Percentiles rank a stretch among this genome's conserved stretches.
Conservation (phyloP, 2,113 vertebrate genomes). For the Poicephalus meyeri region DNA sequence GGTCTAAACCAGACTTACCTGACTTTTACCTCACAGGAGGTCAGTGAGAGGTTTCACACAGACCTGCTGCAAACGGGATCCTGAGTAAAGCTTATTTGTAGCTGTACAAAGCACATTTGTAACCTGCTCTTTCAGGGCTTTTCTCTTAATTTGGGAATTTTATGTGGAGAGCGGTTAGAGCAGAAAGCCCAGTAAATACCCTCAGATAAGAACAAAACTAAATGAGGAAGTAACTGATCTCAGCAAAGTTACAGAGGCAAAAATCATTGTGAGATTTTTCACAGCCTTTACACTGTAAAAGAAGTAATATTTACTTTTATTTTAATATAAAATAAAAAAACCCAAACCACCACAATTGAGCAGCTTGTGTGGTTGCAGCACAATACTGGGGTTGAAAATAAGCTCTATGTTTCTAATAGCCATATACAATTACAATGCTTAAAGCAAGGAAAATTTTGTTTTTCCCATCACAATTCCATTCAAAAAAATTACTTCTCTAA, state of each 20-base stretch:
- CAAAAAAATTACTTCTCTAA: background rate
- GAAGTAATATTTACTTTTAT: background rate
- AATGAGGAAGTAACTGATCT: background rate
- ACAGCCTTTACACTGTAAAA: background rate
- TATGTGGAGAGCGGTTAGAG: background rate
- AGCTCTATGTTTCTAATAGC: background rate
- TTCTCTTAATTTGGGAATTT: background rate
- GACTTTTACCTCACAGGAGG: background rate
- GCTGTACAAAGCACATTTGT: background rate
- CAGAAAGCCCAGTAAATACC: background rate
- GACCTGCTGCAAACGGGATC: background rate
- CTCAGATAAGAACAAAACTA: background rate
- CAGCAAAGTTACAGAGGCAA: background rate
- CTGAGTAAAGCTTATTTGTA: background rate
- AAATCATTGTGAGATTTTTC: background rate
- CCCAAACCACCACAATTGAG: background rate
- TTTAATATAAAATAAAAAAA: background rate
- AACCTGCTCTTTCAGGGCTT: background rate
- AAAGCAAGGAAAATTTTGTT: background rate
- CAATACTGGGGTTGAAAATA: background rate
- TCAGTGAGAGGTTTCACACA: background rate
- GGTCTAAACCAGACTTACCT: background rate
- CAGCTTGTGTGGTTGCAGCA: background rate
- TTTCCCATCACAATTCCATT: background rate
- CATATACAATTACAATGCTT: background rate